phyloP scores from a whole-genome alignment of 2,888 invertebrate species.

The Lysandra coridon region DNA sequence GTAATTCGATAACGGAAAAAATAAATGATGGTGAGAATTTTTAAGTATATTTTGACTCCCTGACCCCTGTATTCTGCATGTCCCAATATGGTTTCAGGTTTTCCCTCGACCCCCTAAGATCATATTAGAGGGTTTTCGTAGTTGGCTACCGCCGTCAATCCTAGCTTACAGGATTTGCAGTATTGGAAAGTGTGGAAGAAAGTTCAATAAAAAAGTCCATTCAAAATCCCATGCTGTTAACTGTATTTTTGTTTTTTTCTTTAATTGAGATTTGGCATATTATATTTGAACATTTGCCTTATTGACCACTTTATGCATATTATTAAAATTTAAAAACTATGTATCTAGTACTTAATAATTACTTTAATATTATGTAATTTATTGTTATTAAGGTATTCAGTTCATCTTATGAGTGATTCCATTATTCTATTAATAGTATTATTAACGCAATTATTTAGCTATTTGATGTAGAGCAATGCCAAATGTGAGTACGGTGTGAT shows the following conservation, averaged over 20 bases:
- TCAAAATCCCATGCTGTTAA: too few species aligned
- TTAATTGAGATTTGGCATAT: too few species aligned
- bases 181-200: too few species aligned
- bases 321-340: background rate
- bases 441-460: background rate
- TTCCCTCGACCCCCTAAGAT: too few species aligned
- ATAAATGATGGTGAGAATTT: slow-evolving; percentile 62
- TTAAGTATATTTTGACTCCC: background rate
- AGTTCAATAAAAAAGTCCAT: too few species aligned
- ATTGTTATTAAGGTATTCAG: background rate
- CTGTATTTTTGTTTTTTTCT: too few species aligned
- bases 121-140: too few species aligned
- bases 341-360: background rate
- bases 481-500: background rate
- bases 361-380: background rate
- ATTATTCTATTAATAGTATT: background rate
- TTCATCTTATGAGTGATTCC: background rate
- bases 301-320: too few species aligned
- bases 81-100: background rate
- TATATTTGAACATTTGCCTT: too few species aligned
- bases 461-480: slow-evolving; percentile 17
- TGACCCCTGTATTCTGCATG: background rate
- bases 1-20: slow-evolving; percentile 68
- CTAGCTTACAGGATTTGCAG: too few species aligned
- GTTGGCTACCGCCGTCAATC: too few species aligned